Percentiles rank a stretch among this genome's conserved stretches.
Conservation (phyloP, 2,113 vertebrate genomes). For the Pavo muticus region DNA sequence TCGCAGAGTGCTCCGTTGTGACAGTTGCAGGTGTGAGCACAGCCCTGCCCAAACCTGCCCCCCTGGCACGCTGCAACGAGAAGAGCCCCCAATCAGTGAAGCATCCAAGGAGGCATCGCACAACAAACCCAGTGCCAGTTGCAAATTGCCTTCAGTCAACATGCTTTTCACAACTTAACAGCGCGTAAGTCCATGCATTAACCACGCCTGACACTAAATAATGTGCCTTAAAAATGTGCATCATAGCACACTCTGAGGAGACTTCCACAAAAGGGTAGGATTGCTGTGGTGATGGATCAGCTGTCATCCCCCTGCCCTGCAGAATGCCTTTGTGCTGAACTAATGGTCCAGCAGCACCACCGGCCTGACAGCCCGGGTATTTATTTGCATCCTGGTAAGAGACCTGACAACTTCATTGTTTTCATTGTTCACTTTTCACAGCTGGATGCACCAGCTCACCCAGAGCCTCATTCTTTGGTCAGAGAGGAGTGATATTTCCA, state of each 20-base stretch:
- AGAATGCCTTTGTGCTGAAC: constrained; percentile 79
- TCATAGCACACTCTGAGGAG: constrained; percentile 32
- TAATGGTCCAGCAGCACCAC: constrained; percentile 77
- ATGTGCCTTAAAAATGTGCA: constrained; percentile 31
- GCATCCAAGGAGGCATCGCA: background rate
- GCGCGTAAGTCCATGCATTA: background rate
- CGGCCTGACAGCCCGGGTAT: constrained; percentile 69
- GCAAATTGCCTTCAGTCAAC: background rate
- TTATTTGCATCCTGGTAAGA: constrained; percentile 81
- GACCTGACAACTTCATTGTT: constrained; percentile 83
- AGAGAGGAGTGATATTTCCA: constrained; percentile 63
- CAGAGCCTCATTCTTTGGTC: constrained; percentile 65
- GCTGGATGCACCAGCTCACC: constrained; percentile 72
- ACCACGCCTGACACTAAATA: constrained; percentile 7
- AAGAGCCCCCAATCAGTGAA: background rate
- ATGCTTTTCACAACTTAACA: background rate
- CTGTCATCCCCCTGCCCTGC: constrained; percentile 53
- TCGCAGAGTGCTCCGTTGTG: constrained; percentile 72
- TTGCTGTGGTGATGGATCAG: constrained; percentile 67
- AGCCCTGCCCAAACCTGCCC: constrained; percentile 63
- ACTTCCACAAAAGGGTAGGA: constrained; percentile 41
- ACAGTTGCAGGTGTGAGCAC: constrained; percentile 67
- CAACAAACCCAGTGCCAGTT: background rate
- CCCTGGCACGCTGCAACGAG: constrained; percentile 59
- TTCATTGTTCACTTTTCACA: constrained; percentile 81